These are phyloP conservation scores for Timema podura DNA, from an alignment of 2,888 invertebrate species.

Conservation along the genomic window DNA sequence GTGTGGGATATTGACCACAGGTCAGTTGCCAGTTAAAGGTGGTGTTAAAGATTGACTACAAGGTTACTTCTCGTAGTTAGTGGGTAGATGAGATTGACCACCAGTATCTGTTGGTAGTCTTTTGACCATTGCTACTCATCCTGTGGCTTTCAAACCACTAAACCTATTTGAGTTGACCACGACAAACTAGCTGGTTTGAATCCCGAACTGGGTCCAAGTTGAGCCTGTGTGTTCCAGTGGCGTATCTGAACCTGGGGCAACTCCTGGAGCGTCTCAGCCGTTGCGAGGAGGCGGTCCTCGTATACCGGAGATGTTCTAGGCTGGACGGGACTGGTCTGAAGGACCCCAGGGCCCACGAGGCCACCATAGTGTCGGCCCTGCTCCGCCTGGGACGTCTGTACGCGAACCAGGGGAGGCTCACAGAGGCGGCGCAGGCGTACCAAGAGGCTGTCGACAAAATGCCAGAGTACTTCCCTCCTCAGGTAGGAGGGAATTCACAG, in stretches of 20 bases:
- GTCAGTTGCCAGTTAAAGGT: too few species aligned
- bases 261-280: constrained; percentile 79
- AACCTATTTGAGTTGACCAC: too few species aligned
- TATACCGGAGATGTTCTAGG: constrained; percentile 75
- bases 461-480: constrained; percentile 76
- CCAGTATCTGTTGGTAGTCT: too few species aligned
- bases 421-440: constrained; percentile 81
- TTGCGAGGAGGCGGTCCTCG: constrained; percentile 76
- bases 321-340: constrained; percentile 84
- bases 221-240: constrained; percentile 61
- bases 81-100: too few species aligned
- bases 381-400: constrained; percentile 83
- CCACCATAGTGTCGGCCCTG: constrained; percentile 85
- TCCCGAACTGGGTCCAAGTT: too few species aligned
- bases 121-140: too few species aligned
- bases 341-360: constrained; percentile 83
- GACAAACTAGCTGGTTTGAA: too few species aligned
- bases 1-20: too few species aligned
- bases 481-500: constrained; percentile 52
- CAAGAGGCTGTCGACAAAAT: constrained; percentile 78
- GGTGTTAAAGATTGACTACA: too few species aligned
- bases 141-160: too few species aligned
- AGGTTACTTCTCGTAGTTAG: too few species aligned
- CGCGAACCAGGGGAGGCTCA: constrained; percentile 76
- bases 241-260: constrained; percentile 88